Evolutionary conservation across 2,797 vertebrate genomes (phyloP).

Genomic region (Austrolebias charrua): DNA sequence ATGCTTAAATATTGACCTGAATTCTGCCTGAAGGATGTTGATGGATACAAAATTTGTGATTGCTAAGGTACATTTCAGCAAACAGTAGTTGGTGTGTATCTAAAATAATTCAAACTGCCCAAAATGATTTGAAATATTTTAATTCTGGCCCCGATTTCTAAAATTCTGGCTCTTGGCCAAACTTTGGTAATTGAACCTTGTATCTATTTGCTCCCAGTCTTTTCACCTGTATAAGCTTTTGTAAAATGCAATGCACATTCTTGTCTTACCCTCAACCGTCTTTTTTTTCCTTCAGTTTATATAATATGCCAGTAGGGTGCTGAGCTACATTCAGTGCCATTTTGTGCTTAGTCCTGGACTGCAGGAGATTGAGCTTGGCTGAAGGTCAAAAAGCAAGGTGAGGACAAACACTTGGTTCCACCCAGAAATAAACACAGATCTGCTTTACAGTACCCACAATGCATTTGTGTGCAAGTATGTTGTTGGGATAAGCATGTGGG

Average conservation of each 20-base stretch:
- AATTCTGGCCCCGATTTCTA: too few relatives aligned
- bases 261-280: conserved; percentile 56
- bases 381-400: conserved; percentile 68
- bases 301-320: conserved; percentile 47
- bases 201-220: too few relatives aligned
- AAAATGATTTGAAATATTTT: too few relatives aligned
- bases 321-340: conserved; percentile 41
- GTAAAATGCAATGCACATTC: not conserved
- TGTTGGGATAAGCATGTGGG: conserved; percentile 25
- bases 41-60: too few relatives aligned
- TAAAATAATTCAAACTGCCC: too few relatives aligned
- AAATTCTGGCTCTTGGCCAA: too few relatives aligned
- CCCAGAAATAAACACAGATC: conserved; percentile 34
- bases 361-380: conserved; percentile 63
- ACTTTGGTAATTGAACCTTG: too few relatives aligned
- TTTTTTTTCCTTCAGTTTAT: conserved; percentile 38
- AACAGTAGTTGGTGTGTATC: too few relatives aligned
- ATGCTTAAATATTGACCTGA: too few relatives aligned
- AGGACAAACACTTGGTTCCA: conserved; percentile 59
- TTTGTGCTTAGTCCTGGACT: conserved; percentile 51
- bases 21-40: too few relatives aligned
- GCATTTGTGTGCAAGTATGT: not conserved
- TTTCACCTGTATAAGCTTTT: too few relatives aligned
- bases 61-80: too few relatives aligned
- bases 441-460: conserved; percentile 5